These are phyloP conservation scores for Stegana nigrithorax DNA, from an alignment of 2,888 invertebrate genomes.

Conservation along the genomic window DNA sequence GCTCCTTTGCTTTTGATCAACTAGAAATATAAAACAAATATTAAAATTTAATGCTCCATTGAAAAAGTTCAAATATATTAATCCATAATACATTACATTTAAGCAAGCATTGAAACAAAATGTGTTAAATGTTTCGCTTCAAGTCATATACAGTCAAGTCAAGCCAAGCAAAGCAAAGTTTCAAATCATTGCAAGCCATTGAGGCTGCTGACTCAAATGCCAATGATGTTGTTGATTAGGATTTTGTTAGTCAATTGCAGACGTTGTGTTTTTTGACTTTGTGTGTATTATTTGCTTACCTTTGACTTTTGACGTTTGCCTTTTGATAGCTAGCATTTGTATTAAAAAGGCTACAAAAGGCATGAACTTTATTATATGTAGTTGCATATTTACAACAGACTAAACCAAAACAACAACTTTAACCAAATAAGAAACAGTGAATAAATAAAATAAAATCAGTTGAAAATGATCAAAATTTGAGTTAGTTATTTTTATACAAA, in stretches of 20 bases:
- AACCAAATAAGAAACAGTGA: not conserved
- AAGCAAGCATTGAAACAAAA: too few relatives aligned
- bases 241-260: too few relatives aligned
- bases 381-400: not conserved
- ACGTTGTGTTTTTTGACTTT: not conserved
- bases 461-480: not conserved
- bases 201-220: not conserved
- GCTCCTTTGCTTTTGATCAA: not conserved
- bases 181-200: not conserved
- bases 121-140: too few relatives aligned
- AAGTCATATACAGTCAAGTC: too few relatives aligned
- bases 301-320: not conserved
- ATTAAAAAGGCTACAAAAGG: too few relatives aligned
- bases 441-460: not conserved
- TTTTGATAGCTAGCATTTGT: too few relatives aligned
- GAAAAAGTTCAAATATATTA: slow-evolving; percentile 6
- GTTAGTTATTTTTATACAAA: not conserved
- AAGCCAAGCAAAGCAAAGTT: not conserved
- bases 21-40: slow-evolving; percentile 18
- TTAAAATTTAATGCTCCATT: slow-evolving; percentile 13
- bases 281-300: not conserved
- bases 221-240: too few relatives aligned
- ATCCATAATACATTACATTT: not conserved
- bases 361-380: not conserved
- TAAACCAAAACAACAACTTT: not conserved